Evolutionary conservation across 2,797 vertebrate genomes (phyloP), one percentile per base, ranked within the genome.

Genomic region (Dromococcyx pavoninus): DNA sequence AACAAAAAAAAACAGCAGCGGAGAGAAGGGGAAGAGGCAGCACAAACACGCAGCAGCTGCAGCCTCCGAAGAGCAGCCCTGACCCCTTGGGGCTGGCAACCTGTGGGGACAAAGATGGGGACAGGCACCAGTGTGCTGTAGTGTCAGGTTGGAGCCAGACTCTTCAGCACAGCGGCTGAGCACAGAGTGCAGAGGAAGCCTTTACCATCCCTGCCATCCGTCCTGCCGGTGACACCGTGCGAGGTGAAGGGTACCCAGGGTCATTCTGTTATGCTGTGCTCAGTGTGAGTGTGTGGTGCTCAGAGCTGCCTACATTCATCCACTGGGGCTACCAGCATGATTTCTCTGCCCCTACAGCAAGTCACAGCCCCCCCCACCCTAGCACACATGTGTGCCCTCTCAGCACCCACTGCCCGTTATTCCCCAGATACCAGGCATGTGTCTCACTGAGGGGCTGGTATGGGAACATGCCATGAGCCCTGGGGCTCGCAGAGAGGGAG

Each of bases 21-120:
- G 33, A 35, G 83, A 92, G 48, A 93, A 85, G 74, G 66, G 81
- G 80, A 96, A 95, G 96, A 92, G 70, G 92, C 79, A 91, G 87
- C 53, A 77, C 65, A 57, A 95, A 69, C 94, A 88, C 8, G 54
- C 70, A 88, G 88, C 95, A 94, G 95, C 89, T 96, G 95, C 85
- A 88, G 88, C 91, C 57, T 91, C 66, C 13, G n/a, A 82, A 89
- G 75, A 86, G 61, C 79, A 60, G 39, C 46, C 54, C 57, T 5
- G 77, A 73, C 30, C 91, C 83, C 93, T 71, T 30, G 91, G 61
- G 78, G 79, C 78, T 70, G 67, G 78, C 60, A 70, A 43, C 62
- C 5, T n/a, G 56, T 0, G 1, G 81, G 77, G 77, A n/a, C 25
- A 53, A 65, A 48, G 69, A 85, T 10, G 7, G 88, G 88, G 57